A percentile compares a stretch with the other conserved stretches of the same genome.
These are phyloP conservation scores for Camponotus fellah DNA, from an alignment of 2,888 invertebrate genomes.

Conservation along the genomic window DNA sequence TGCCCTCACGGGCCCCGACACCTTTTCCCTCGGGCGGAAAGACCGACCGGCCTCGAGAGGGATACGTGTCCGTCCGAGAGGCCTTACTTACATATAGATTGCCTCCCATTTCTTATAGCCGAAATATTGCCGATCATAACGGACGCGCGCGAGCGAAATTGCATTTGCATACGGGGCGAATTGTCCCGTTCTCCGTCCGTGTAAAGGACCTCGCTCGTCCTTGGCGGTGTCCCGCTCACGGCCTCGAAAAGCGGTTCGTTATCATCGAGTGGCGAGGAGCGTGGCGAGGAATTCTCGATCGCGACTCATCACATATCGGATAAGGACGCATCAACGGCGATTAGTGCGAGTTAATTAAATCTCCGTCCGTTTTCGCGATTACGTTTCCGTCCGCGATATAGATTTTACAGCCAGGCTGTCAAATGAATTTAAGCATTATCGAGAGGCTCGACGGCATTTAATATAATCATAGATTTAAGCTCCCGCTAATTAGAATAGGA, in stretches of 20 bases:
- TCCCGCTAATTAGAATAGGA: constrained; percentile 43
- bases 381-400: constrained; percentile 14
- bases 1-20: constrained; percentile 31
- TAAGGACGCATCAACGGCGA: neutral
- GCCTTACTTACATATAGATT: constrained; percentile 85
- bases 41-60: constrained; percentile 29
- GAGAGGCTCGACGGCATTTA: constrained; percentile 22
- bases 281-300: constrained; percentile 18
- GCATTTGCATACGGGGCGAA: constrained; percentile 81
- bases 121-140: constrained; percentile 81
- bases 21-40: constrained; percentile 39
- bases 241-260: constrained; percentile 68
- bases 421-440: constrained; percentile 52
- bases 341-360: constrained; percentile 42
- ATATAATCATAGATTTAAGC: constrained; percentile 33
- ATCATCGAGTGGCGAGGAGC: constrained; percentile 36
- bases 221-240: constrained; percentile 62
- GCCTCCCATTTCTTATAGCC: constrained; percentile 79
- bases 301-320: neutral
- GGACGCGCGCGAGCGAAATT: constrained; percentile 74
- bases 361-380: constrained; percentile 30
- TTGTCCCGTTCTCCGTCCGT: constrained; percentile 74
- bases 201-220: constrained; percentile 71
- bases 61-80: constrained; percentile 46
- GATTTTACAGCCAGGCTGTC: constrained; percentile 11